phyloP scores from a whole-genome alignment of 2,888 invertebrate genomes.

The Nemurella pictetii region DNA sequence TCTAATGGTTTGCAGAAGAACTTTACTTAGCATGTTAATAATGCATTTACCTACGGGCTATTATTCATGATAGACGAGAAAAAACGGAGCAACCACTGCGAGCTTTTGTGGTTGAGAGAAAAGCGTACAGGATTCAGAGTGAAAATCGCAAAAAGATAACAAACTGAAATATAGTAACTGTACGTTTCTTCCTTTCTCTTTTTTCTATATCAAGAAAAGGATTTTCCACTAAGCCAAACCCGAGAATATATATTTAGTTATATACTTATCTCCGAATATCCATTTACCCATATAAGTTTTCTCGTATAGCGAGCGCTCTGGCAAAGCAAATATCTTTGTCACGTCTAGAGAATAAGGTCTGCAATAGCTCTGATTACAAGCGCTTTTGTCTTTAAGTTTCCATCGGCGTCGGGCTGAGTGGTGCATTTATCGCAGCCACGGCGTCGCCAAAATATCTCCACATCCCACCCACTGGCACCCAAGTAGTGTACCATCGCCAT shows the following conservation, averaged over 20 bases:
- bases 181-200: background rate
- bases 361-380: slow-evolving; percentile 16
- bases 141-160: background rate
- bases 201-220: background rate
- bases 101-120: background rate
- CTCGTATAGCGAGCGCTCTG: background rate
- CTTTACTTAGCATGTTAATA: background rate
- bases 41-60: background rate
- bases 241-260: background rate
- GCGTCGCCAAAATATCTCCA: background rate
- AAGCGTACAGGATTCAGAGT: background rate
- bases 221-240: background rate
- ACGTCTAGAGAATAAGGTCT: slow-evolving; percentile 9
- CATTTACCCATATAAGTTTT: background rate
- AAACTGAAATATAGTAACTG: background rate
- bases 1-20: background rate
- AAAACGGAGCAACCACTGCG: background rate
- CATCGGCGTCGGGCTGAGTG: background rate
- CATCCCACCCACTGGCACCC: background rate
- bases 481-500: background rate
- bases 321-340: slow-evolving; percentile 14
- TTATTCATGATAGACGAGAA: background rate
- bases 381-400: slow-evolving; percentile 18
- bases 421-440: background rate
- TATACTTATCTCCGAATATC: background rate